Evolutionary conservation across 2,888 invertebrate species (phyloP).

Genomic region (Brenthis hecate): DNA sequence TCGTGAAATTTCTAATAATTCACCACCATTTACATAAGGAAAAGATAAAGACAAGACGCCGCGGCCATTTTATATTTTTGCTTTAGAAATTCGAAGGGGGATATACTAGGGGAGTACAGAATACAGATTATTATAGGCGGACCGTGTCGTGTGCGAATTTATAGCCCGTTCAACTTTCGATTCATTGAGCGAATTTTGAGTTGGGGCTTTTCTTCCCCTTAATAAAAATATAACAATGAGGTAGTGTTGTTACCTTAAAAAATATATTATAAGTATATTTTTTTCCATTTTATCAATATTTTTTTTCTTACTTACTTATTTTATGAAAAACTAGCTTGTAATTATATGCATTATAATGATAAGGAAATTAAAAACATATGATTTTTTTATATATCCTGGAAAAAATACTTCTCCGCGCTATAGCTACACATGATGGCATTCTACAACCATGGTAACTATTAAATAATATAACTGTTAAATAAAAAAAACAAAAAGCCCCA

Average conservation of each 20-base stretch:
- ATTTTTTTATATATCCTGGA: too few relatives aligned
- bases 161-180: conserved; percentile 70
- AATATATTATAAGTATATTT: not conserved
- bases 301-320: not conserved
- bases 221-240: conserved; percentile 18
- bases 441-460: too few relatives aligned
- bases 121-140: conserved; percentile 45
- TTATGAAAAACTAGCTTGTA: too few relatives aligned
- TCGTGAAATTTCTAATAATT: conserved; percentile 71
- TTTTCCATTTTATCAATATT: not conserved
- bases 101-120: conserved; percentile 50
- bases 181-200: conserved; percentile 68
- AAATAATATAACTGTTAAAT: too few relatives aligned
- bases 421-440: too few relatives aligned
- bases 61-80: conserved; percentile 73
- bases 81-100: conserved; percentile 70
- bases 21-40: conserved; percentile 76
- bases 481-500: too few relatives aligned
- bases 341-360: too few relatives aligned
- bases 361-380: too few relatives aligned
- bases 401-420: too few relatives aligned
- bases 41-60: conserved; percentile 80
- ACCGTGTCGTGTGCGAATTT: conserved; percentile 67
- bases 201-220: conserved; percentile 46
- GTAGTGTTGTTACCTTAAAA: conserved; percentile 4